Conservation (phyloP, 2,797 vertebrate genomes). For the Paramormyrops hopkinsi region DNA sequence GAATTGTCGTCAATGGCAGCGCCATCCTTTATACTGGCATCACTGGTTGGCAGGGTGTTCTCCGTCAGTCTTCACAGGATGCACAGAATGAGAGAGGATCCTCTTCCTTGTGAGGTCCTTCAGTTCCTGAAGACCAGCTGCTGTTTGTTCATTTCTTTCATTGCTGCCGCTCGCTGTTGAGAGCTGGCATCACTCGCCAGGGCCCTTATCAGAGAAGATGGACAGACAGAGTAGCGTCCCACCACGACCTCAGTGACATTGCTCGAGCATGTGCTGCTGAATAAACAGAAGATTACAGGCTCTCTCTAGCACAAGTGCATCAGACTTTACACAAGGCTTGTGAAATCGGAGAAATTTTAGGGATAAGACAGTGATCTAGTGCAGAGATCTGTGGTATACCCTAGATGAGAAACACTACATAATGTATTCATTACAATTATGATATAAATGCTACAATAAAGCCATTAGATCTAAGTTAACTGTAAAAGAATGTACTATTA, state of each 20-base stretch:
- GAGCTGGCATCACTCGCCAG: conserved; percentile 28
- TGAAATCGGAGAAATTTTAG: background rate
- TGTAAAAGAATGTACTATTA: background rate
- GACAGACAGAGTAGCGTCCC: conserved; percentile 33
- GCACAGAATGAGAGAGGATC: background rate
- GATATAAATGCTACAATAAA: background rate
- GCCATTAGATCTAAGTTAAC: background rate
- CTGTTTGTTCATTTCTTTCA: conserved; percentile 26
- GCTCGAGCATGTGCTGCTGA: conserved; percentile 16
- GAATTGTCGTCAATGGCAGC: background rate
- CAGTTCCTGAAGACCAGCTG: conserved; percentile 11
- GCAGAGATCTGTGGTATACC: background rate
- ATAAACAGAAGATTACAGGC: conserved; percentile 9
- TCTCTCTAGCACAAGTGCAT: background rate
- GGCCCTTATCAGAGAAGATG: conserved; percentile 35
- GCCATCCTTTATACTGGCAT: background rate
- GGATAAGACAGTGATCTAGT: background rate
- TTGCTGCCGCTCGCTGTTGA: conserved; percentile 24
- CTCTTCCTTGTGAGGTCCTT: conserved; percentile 9
- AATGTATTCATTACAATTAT: background rate
- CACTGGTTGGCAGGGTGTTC: background rate
- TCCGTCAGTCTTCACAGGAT: background rate
- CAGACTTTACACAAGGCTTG: background rate
- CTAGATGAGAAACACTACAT: background rate
- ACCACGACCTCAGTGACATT: conserved; percentile 10